Conservation (phyloP, 2,113 vertebrate genomes). For the Cyprinodon variegatus region DNA sequence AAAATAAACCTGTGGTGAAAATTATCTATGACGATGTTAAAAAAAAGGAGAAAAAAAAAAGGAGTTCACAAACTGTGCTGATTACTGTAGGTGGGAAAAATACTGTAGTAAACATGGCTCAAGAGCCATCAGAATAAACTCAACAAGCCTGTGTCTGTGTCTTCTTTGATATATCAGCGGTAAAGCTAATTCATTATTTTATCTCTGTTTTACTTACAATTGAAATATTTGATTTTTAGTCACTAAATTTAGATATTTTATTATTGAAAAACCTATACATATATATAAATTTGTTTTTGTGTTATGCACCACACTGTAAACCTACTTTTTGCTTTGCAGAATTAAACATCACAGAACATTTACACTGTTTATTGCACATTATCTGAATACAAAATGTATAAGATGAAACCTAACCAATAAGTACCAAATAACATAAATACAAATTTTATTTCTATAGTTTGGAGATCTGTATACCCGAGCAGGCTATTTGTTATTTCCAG, state of each 20-base stretch:
- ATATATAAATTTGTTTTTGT: not conserved
- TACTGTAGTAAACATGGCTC: conserved; percentile 76
- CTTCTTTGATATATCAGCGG: conserved; percentile 8
- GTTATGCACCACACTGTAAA: no score
- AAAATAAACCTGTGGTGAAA: conserved; percentile 71
- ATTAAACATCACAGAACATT: no score
- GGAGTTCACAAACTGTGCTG: conserved; percentile 73
- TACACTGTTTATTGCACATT: no score
- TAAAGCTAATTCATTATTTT: not conserved
- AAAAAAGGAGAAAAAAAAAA: conserved; percentile 57
- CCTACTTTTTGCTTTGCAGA: not conserved
- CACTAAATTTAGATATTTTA: not conserved
- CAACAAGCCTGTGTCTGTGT: conserved; percentile 28
- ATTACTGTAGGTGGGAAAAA: conserved; percentile 80
- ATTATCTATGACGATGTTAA: conserved; percentile 67
- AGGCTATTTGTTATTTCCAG: no score
- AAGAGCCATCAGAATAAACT: conserved; percentile 61
- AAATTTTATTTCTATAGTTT: no score
- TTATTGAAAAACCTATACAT: not conserved
- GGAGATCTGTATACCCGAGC: no score
- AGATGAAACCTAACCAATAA: no score
- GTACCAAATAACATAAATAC: no score
- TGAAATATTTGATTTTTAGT: not conserved
- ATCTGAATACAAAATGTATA: no score
- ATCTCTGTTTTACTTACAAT: not conserved